Evolutionary conservation across 2,888 invertebrate genomes (phyloP), one percentile per base, ranked within the genome.

Genomic region (Sinelater perroti): DNA sequence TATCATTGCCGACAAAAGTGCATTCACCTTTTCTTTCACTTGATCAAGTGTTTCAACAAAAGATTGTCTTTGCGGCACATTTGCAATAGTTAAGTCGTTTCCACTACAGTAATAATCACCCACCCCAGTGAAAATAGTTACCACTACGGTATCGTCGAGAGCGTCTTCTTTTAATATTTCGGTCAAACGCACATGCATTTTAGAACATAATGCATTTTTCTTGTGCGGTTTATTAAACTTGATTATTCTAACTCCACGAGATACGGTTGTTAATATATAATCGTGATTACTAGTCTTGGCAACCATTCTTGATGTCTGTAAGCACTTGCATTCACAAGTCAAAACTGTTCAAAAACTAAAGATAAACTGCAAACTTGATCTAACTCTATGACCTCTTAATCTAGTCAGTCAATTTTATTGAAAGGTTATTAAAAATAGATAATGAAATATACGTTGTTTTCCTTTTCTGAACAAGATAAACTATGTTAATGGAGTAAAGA

Each of bases 91-190:
- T 36, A 88, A 75, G 76, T 95, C 94, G 80, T 93, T 93, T 6
- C 96, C 95, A 75, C 93, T 91, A 67, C 88, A 89, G 73, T 87
- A 96, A 74, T 86, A 94, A 61, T 90, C 85, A 6, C 93, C 94
- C 35, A 82, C 80, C 1, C 93, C 93, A 6, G 94, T 95, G 14
- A 96, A 74, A 1, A 91, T 90, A 26, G 91, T 86, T 14, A 91
- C 80, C 8, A 83, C 80, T 13, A 91, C 83, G 10, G 82, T 72
- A 16, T 87, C 83, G 77, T 95, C 87, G 6, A 76, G 75, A 17
- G 86, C 87, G 17, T 91, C 90, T 59, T 87, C 83, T 26, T 85
- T 83, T 18, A 97, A 76, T 13, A 87, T 84, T 11, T 82, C 78
- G 0, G 82, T 80, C 10, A 94, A 75, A 62, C 83, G 83, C 46